Conservation (phyloP, 2,113 vertebrate species). For the Pelecanoides urinatrix region DNA sequence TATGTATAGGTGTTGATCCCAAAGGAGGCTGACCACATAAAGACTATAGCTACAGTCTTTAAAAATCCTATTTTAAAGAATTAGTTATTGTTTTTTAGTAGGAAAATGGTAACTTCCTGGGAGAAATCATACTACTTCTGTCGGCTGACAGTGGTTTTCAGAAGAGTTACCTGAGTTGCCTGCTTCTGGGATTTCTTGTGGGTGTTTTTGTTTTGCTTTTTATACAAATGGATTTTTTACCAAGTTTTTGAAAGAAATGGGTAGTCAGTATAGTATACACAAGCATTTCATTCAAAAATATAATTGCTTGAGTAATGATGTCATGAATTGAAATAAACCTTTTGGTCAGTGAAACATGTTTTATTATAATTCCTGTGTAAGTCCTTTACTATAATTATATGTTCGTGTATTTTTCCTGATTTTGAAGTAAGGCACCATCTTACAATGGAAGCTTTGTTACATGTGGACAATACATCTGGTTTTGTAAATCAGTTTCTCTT, state of each 20-base stretch:
- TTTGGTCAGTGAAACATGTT: neutral
- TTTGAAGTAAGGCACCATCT: neutral
- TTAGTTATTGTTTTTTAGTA: neutral
- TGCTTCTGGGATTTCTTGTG: neutral
- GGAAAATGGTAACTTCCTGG: neutral
- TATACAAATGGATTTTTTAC: neutral
- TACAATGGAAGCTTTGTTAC: neutral
- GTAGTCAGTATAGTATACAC: neutral
- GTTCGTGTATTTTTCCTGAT: neutral
- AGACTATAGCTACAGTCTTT: neutral
- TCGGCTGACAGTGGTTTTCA: neutral
- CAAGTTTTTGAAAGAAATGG: neutral
- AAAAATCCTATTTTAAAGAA: neutral
- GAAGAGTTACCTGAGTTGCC: neutral
- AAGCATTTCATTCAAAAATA: neutral
- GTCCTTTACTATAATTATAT: neutral
- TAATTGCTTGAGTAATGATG: neutral
- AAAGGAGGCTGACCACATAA: neutral
- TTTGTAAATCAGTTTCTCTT: neutral
- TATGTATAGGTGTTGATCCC: neutral
- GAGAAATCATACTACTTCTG: neutral
- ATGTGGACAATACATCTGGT: neutral
- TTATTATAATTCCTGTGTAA: neutral
- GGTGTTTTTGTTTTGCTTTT: rapidly evolving
- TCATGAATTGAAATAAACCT: neutral